phyloP scores from a whole-genome alignment of 2,888 invertebrate genomes.

The Synergus gifuensis region DNA sequence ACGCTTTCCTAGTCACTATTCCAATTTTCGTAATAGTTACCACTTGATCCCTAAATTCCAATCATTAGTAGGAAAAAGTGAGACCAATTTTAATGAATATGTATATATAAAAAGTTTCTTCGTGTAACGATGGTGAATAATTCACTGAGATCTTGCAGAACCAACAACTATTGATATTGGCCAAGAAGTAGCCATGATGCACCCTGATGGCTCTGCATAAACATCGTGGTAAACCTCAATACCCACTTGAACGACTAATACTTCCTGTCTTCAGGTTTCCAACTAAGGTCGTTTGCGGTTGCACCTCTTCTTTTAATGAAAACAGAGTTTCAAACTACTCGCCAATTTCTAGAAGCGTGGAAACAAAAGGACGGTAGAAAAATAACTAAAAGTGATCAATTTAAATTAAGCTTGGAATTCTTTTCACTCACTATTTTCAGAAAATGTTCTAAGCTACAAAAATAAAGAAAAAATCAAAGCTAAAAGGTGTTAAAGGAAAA shows the following conservation, averaged over 20 bases:
- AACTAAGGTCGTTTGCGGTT: conserved; percentile 15
- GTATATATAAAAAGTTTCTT: no score
- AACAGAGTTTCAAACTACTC: background rate
- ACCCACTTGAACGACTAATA: background rate
- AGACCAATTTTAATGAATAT: no score
- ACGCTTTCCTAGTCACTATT: no score
- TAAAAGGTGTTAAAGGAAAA: no score
- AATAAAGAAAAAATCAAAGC: background rate
- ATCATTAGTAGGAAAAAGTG: no score
- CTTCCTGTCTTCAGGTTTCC: conserved; percentile 8
- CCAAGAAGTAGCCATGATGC: background rate
- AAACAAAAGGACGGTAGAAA: background rate
- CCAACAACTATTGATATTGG: background rate
- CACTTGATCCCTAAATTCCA: no score
- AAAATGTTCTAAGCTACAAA: no score
- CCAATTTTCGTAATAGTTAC: no score
- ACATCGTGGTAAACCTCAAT: conserved; percentile 15
- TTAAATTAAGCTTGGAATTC: background rate
- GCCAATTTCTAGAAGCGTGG: background rate
- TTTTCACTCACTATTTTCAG: background rate
- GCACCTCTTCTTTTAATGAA: background rate
- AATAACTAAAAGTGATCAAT: background rate
- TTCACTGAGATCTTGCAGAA: background rate
- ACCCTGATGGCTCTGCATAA: conserved; percentile 6
- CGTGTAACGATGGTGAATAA: background rate